phyloP scores from a whole-genome alignment of 2,113 vertebrate species.

The Carassius gibelio region DNA sequence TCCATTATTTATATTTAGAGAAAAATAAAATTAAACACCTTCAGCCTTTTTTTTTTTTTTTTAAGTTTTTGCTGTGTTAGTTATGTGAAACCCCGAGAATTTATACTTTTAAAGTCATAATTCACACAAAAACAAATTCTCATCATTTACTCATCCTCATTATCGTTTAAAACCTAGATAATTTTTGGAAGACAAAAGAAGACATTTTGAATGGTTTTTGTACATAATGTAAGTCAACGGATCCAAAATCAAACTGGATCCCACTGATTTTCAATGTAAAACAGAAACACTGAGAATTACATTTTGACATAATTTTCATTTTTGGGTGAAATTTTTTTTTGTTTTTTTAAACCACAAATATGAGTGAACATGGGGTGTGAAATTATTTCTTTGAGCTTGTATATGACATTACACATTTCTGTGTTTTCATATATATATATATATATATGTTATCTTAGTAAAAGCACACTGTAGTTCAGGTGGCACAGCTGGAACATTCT shows the following conservation, averaged over 20 bases:
- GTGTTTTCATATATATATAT: conserved; percentile 22
- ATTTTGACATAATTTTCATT: too few relatives aligned
- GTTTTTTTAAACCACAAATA: conserved; percentile 50
- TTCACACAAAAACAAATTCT: not conserved
- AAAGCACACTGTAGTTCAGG: conserved; percentile 16
- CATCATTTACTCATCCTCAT: too few relatives aligned
- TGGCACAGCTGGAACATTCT: conserved; percentile 29
- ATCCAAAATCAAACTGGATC: too few relatives aligned
- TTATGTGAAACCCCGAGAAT: not conserved
- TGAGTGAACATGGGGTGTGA: conserved; percentile 59
- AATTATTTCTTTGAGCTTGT: conserved; percentile 42
- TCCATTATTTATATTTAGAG: not conserved
- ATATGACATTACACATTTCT: conserved; percentile 36
- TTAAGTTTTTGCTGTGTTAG: not conserved
- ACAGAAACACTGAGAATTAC: too few relatives aligned
- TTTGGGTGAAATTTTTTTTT: conserved; percentile 34
- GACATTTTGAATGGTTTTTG: too few relatives aligned
- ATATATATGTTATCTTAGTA: not conserved
- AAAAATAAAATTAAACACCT: not conserved
- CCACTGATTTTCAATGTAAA: too few relatives aligned
- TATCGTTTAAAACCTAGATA: too few relatives aligned
- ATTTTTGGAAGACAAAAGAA: too few relatives aligned
- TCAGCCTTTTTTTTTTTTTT: not conserved
- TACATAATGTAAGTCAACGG: too few relatives aligned
- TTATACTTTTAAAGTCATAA: not conserved